Evolutionary conservation across 64 coral and sea anemone genomes (phyloP).

Genomic region (Cladopsammia gracilis): DNA sequence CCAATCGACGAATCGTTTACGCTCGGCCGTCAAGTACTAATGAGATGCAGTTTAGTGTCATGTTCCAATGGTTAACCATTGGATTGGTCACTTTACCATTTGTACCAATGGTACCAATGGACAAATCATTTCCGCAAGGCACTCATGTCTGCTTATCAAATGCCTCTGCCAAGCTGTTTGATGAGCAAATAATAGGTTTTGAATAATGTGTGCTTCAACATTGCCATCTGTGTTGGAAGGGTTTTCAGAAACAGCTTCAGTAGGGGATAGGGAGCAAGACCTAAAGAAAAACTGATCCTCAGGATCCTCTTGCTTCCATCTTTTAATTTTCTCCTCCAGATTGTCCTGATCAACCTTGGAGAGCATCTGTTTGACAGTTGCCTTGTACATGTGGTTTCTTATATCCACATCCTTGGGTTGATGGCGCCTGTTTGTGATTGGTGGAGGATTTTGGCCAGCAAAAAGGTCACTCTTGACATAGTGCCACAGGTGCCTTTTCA

Average conservation of each 20-base stretch:
- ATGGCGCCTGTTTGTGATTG: conserved; percentile 75
- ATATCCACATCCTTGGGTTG: conserved; percentile 81
- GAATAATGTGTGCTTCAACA: conserved; percentile 6
- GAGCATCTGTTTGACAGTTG: conserved; percentile 69
- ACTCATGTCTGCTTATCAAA: conserved; percentile 11
- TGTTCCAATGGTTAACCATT: too few species aligned
- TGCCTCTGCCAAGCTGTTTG: conserved; percentile 29
- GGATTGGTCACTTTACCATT: too few species aligned
- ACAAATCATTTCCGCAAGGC: too few species aligned
- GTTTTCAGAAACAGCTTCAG: background rate
- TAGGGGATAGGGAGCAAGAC: background rate
- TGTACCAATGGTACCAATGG: too few species aligned
- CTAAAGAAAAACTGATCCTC: conserved; percentile 57
- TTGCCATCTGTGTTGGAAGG: background rate
- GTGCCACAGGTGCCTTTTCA: conserved; percentile 76
- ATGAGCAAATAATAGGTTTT: conserved; percentile 28
- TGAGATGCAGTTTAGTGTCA: too few species aligned
- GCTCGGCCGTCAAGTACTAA: too few species aligned
- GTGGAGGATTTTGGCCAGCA: conserved; percentile 42
- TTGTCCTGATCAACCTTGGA: conserved; percentile 72
- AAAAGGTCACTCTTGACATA: conserved; percentile 76
- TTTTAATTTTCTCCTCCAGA: conserved; percentile 22
- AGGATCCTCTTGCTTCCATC: conserved; percentile 27
- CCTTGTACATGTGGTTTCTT: conserved; percentile 77
- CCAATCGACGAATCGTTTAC: too few species aligned